Base-by-base conservation (phyloP, 1,140 invertebrate genomes). In the Drosophila teissieri region DNA sequence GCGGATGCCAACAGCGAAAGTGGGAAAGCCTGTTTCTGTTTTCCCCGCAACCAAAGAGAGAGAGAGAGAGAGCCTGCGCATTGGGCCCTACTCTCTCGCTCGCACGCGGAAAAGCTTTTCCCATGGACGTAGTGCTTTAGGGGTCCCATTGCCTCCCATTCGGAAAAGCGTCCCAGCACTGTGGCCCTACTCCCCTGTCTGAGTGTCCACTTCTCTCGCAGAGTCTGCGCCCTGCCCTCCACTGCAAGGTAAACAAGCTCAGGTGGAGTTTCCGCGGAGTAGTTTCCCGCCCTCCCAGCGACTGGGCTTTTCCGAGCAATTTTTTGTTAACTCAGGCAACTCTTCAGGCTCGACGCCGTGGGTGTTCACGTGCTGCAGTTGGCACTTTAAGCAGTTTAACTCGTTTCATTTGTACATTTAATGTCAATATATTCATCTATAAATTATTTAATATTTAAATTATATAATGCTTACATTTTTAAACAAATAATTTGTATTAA, bases 1-100 rank as follows among this genome's bases (percentile, higher is more conserved):
- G 60, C 81, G 67, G 69, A 68, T 73, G 63, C 63, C 67, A 46
- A 49, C 73, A 80, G 73, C 62, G 73, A 77, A 78, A 77, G 77
- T 85, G 70, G 49, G 48, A 39, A 82, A 81, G 74, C 56, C 40
- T 63, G 52, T 49, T 73, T 73, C 40, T 63, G 60, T 62, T 73
- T 73, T 73, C 63, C 57, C 22, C 49, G 10, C 55, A 15, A 49
- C 45, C 49, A 61, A 62, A 39, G 6, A 46, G 36, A 48, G 45
- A 45, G 60, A 49, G 27, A 27, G 27, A 27, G 27, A 31, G 77
- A 61, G 67, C 56, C 51, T 85, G 81, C 81, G 81, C 81, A 68
- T 17, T 81, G 42, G 12, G 15, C 10, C 3, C 19, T 3, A n/a
- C 27, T 40, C 46, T 54, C 40, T 48, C 19, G 11, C 54, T 48